A percentile compares a stretch with the other conserved stretches of the same genome.
Conservation (phyloP, 2,888 invertebrate genomes). For the Heterodera filipjevi region DNA sequence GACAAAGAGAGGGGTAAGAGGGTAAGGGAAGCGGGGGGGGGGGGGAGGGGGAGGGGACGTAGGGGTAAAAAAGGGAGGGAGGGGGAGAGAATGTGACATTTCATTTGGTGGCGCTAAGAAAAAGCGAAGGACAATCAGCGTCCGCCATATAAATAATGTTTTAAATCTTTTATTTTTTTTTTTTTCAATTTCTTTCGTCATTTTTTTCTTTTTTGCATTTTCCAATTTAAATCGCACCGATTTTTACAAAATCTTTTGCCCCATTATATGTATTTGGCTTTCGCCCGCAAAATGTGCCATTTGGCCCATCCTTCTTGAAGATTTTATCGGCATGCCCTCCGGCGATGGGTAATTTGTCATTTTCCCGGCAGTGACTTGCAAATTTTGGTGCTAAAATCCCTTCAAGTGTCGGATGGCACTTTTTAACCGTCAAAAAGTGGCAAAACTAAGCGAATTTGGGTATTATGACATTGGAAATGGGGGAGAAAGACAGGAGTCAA, state of each 20-base stretch:
- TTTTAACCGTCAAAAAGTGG: slow-evolving; percentile 4
- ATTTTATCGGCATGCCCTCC: background rate
- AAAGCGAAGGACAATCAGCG: too few relatives aligned
- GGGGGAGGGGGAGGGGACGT: background rate
- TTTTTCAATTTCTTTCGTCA: too few relatives aligned
- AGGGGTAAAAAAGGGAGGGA: too few relatives aligned
- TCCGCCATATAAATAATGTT: too few relatives aligned
- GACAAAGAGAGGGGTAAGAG: background rate
- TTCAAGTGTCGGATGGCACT: background rate
- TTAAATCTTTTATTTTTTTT: too few relatives aligned
- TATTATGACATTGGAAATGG: background rate
- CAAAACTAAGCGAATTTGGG: background rate
- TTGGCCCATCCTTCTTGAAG: background rate
- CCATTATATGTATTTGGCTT: background rate
- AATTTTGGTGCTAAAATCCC: slow-evolving; percentile 13
- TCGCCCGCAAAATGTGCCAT: background rate
- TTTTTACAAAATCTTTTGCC: background rate
- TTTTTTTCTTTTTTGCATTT: too few relatives aligned
- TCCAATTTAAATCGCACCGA: background rate
- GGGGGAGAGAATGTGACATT: background rate
- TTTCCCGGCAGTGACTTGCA: background rate
- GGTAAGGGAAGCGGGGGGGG: background rate
- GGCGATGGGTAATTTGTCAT: slow-evolving; percentile 17
- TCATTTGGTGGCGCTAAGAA: background rate
- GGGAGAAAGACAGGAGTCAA: background rate